phyloP scores from a whole-genome alignment of 2,888 invertebrate species.

The Minunthozetes semirufus region DNA sequence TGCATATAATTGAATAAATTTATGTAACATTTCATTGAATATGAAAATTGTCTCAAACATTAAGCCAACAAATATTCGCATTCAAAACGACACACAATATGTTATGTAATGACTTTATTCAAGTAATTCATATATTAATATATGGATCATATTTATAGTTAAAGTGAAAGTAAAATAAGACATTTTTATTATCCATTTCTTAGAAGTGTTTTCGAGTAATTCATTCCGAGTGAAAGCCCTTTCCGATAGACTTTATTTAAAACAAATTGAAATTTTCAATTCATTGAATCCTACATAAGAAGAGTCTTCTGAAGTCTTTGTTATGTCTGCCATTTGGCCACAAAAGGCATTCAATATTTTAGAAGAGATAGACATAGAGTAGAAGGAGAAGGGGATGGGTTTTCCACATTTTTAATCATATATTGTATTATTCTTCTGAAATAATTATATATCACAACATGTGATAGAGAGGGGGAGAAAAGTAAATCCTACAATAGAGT shows the following conservation, averaged over 20 bases:
- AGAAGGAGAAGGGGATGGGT: not conserved
- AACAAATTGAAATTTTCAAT: conserved; percentile 6
- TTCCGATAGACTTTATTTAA: not conserved
- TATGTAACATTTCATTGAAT: too few species aligned
- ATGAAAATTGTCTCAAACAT: too few species aligned
- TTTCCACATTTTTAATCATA: not conserved
- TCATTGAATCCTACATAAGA: not conserved
- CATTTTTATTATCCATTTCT: not conserved
- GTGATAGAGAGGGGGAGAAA: not conserved
- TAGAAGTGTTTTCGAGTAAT: not conserved
- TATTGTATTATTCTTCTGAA: not conserved
- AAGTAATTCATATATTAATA: not conserved
- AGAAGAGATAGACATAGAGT: not conserved
- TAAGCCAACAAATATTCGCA: not conserved
- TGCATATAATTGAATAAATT: too few species aligned
- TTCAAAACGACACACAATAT: not conserved
- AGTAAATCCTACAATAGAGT: not conserved
- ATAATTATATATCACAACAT: conserved; percentile 4
- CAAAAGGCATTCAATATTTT: not conserved
- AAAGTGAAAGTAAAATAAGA: not conserved
- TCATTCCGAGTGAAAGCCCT: not conserved
- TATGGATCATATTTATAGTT: not conserved
- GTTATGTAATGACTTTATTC: not conserved
- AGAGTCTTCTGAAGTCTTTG: not conserved
- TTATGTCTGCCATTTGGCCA: conserved; percentile 3